These are phyloP conservation scores for Epizoanthus ramosus DNA, from an alignment of 92 coral and sea anemone species.

Conservation along the genomic window DNA sequence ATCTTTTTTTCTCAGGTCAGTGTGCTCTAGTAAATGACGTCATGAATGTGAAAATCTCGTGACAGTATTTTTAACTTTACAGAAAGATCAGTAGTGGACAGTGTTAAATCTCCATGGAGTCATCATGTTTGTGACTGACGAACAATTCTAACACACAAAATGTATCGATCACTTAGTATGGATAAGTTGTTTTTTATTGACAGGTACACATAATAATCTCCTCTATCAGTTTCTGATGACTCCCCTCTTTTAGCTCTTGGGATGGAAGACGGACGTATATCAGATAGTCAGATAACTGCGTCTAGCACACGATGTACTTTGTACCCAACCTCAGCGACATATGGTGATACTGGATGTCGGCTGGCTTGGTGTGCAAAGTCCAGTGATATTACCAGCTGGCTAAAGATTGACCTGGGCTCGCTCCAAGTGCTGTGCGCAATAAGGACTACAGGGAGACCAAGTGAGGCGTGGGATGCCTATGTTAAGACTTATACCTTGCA, in stretches of 20 bases:
- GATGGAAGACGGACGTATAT: constrained; percentile 19
- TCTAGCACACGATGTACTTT: constrained; percentile 6
- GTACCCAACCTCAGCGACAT: neutral
- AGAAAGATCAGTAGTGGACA: no score
- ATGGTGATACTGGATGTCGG: neutral
- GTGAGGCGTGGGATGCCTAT: neutral
- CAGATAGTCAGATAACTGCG: constrained; percentile 6
- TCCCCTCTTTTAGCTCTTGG: constrained; percentile 4
- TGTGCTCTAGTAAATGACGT: no score
- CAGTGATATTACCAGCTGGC: neutral
- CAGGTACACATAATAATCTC: no score
- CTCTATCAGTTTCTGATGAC: no score
- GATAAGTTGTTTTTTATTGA: no score
- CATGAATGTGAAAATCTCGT: no score
- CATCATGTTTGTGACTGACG: no score
- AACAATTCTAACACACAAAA: no score
- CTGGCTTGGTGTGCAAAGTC: neutral
- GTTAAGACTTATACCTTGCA: neutral
- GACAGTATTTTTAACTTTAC: no score
- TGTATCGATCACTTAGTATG: no score
- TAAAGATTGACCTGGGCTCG: constrained; percentile 15
- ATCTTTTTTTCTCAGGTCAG: no score
- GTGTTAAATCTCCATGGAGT: no score
- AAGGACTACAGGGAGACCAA: neutral
- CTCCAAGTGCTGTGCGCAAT: neutral